These are phyloP conservation scores for Mesitornis unicolor DNA, from an alignment of 2,113 vertebrate species.

Conservation along the genomic window DNA sequence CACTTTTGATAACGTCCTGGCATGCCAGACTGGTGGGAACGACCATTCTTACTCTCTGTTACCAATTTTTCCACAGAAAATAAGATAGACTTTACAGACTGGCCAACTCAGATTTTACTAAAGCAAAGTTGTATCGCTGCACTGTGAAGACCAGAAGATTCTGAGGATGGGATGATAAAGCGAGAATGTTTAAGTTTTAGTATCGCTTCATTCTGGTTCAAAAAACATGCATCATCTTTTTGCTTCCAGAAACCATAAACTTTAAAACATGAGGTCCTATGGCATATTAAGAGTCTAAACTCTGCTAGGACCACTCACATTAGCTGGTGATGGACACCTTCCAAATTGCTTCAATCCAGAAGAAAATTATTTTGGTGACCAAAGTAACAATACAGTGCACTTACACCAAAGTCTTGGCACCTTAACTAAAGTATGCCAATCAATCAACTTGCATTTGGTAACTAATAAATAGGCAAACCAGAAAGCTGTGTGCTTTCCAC, in stretches of 20 bases:
- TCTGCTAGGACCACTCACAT: not conserved
- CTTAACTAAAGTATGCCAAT: not conserved
- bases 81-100: not conserved
- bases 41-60: not conserved
- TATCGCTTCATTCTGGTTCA: not conserved
- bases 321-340: not conserved
- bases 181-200: not conserved
- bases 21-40: accelerated
- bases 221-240: not conserved
- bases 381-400: not conserved
- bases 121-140: not conserved
- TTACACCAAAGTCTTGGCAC: not conserved
- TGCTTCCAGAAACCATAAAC: not conserved
- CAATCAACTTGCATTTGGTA: not conserved
- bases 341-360: not conserved
- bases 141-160: not conserved
- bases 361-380: not conserved
- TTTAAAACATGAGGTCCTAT: not conserved
- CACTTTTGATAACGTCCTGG: not conserved
- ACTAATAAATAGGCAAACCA: not conserved
- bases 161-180: not conserved
- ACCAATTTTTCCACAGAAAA: not conserved
- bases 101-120: not conserved
- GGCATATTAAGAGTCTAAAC: not conserved
- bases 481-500: not conserved